phyloP scores from a whole-genome alignment of 2,888 invertebrate species.

The Ophraella communa region DNA sequence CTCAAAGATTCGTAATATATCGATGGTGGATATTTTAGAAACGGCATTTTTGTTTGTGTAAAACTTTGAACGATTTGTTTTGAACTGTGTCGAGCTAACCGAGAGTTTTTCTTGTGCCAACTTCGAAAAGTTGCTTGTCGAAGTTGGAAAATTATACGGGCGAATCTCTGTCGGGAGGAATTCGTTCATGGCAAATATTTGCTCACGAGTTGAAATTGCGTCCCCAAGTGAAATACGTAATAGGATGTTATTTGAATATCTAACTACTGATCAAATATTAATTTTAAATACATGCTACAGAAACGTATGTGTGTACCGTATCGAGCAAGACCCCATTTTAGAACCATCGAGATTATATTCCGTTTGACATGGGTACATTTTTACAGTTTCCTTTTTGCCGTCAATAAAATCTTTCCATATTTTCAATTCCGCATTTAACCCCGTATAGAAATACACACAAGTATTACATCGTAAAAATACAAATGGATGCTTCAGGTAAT shows the following conservation, averaged over 20 bases:
- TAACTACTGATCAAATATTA: conserved; percentile 26
- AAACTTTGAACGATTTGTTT: conserved; percentile 54
- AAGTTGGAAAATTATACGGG: conserved; percentile 38
- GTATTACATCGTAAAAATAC: conserved; percentile 26
- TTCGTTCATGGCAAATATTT: conserved; percentile 38
- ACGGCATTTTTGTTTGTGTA: conserved; percentile 52
- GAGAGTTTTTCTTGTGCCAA: conserved; percentile 43
- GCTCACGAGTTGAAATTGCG: conserved; percentile 32
- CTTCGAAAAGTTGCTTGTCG: conserved; percentile 27
- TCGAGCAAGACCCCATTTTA: no score
- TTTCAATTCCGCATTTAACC: no score
- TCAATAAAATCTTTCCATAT: no score
- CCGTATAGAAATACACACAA: conserved; percentile 4
- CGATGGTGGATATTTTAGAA: conserved; percentile 49
- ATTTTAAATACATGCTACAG: conserved; percentile 10
- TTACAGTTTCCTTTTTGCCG: no score
- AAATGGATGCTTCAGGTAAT: conserved; percentile 30
- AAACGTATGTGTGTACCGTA: background rate
- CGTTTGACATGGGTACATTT: no score
- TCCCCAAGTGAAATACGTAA: conserved; percentile 19
- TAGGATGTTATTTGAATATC: conserved; percentile 22
- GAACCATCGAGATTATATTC: no score
- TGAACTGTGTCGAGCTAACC: conserved; percentile 43
- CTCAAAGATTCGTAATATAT: conserved; percentile 29
- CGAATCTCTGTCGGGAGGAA: conserved; percentile 29